Evolutionary conservation across 2,888 invertebrate genomes (phyloP).

Genomic region (Ophioninae sp.): DNA sequence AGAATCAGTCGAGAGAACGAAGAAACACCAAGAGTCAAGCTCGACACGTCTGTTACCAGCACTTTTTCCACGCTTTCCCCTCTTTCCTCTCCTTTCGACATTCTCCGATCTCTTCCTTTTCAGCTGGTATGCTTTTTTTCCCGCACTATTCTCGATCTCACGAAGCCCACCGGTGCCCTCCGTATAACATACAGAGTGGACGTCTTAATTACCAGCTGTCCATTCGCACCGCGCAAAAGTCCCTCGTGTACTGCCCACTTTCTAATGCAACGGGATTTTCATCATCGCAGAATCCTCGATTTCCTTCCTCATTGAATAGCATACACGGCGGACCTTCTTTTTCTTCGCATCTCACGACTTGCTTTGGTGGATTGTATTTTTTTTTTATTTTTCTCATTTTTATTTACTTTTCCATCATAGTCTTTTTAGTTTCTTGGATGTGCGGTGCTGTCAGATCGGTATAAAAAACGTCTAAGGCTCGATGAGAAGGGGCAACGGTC

Average conservation of each 20-base stretch:
- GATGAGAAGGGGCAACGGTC: not conserved
- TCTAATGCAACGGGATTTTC: conserved; percentile 71
- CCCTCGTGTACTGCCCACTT: conserved; percentile 69
- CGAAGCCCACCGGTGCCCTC: conserved; percentile 56
- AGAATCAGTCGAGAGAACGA: conserved; percentile 37
- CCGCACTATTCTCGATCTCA: conserved; percentile 31
- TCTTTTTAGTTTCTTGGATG: conserved; percentile 23
- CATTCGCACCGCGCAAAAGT: conserved; percentile 60
- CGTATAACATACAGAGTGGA: conserved; percentile 58
- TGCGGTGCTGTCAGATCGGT: conserved; percentile 46
- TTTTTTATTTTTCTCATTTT: conserved; percentile 12
- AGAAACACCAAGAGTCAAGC: conserved; percentile 12
- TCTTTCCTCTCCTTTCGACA: conserved; percentile 4
- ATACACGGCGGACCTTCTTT: conserved; percentile 51
- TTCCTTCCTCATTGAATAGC: conserved; percentile 54
- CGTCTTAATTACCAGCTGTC: conserved; percentile 76
- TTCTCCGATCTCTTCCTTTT: not conserved
- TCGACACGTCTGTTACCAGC: not conserved
- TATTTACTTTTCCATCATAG: not conserved
- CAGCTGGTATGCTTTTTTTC: not conserved
- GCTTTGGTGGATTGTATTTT: conserved; percentile 27
- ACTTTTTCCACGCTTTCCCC: conserved; percentile 38
- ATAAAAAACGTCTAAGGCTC: conserved; percentile 67
- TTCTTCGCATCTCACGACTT: conserved; percentile 41
- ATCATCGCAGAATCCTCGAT: conserved; percentile 59